Evolutionary conservation across 2,797 vertebrate genomes (phyloP).

Genomic region (Labroides dimidiatus): DNA sequence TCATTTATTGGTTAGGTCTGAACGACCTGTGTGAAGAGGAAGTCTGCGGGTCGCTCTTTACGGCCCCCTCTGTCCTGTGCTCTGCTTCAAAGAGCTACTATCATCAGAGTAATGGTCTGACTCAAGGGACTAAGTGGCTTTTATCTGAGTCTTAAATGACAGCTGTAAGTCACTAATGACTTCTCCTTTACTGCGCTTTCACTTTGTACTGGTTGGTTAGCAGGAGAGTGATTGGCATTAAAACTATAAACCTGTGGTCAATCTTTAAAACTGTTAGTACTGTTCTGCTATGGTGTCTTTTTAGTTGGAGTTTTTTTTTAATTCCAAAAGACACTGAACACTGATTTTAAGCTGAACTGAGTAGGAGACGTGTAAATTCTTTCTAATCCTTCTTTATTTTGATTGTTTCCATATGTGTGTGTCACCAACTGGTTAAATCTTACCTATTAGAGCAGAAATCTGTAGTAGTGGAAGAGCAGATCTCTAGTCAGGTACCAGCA

Average conservation of each 20-base stretch:
- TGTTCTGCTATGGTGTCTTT: no score
- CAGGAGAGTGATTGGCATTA: background rate
- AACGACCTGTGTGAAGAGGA: constrained; percentile 64
- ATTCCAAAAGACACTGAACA: background rate
- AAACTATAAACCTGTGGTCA: background rate
- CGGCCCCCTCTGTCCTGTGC: constrained; percentile 53
- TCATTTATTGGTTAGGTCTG: constrained; percentile 14
- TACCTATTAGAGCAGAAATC: no score
- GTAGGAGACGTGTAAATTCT: background rate
- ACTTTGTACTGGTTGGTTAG: background rate
- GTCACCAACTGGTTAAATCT: no score
- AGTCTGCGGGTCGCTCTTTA: constrained; percentile 66
- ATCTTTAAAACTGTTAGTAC: background rate
- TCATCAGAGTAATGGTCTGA: constrained; percentile 64
- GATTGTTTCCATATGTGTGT: background rate
- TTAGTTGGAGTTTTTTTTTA: background rate
- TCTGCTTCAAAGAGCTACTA: constrained; percentile 75
- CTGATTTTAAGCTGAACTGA: background rate
- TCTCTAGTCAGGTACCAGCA: constrained; percentile 23
- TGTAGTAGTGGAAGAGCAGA: constrained; percentile 33
- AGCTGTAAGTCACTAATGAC: constrained; percentile 38
- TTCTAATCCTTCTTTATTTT: background rate
- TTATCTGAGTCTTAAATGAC: constrained; percentile 61
- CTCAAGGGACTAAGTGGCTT: constrained; percentile 50
- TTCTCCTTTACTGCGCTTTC: constrained; percentile 22